phyloP scores from a whole-genome alignment of 2,888 invertebrate species.

The Craniophora ligustri region DNA sequence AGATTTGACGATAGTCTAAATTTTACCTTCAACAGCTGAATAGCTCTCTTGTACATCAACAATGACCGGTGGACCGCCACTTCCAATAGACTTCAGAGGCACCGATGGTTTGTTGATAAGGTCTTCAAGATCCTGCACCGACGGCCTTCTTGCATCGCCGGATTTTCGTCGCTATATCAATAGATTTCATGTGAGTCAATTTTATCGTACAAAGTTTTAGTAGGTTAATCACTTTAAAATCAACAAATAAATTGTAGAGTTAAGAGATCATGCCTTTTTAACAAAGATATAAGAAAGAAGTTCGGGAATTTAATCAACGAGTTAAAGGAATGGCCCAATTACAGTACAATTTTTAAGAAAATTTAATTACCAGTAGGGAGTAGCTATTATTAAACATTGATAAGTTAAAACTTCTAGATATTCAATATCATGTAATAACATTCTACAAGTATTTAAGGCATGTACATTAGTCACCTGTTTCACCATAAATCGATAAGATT shows the following conservation, averaged over 20 bases:
- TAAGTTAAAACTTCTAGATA: slow-evolving; percentile 19
- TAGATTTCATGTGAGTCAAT: slow-evolving; percentile 56
- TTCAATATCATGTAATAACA: slow-evolving; percentile 13
- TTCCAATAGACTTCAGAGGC: slow-evolving; percentile 94
- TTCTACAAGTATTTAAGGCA: slow-evolving; percentile 4
- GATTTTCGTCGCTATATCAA: slow-evolving; percentile 93
- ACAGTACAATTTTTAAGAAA: slow-evolving; percentile 6
- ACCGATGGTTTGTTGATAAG: slow-evolving; percentile 97
- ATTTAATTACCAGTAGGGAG: slow-evolving; percentile 19
- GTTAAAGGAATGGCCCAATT: slow-evolving; percentile 9
- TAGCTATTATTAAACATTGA: slow-evolving; percentile 21
- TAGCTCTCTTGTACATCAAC: slow-evolving; percentile 98
- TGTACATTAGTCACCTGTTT: slow-evolving; percentile 17
- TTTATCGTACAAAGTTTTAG: slow-evolving; percentile 4
- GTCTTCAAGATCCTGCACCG: slow-evolving; percentile 96
- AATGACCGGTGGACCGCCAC: slow-evolving; percentile 95
- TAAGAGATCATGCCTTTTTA: slow-evolving; percentile 8
- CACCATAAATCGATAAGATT: slow-evolving; percentile 15
- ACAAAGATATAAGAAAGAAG: not conserved
- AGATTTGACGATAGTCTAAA: not conserved
- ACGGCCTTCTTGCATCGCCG: slow-evolving; percentile 96
- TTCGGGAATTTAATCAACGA: not conserved
- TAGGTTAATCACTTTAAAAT: slow-evolving; percentile 73
- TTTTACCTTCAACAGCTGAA: slow-evolving; percentile 97
- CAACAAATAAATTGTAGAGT: slow-evolving; percentile 41